Percentiles rank a stretch among this genome's conserved stretches.
These are phyloP conservation scores for Asbolus verrucosus DNA, from an alignment of 1,140 invertebrate genomes.

Conservation along the genomic window DNA sequence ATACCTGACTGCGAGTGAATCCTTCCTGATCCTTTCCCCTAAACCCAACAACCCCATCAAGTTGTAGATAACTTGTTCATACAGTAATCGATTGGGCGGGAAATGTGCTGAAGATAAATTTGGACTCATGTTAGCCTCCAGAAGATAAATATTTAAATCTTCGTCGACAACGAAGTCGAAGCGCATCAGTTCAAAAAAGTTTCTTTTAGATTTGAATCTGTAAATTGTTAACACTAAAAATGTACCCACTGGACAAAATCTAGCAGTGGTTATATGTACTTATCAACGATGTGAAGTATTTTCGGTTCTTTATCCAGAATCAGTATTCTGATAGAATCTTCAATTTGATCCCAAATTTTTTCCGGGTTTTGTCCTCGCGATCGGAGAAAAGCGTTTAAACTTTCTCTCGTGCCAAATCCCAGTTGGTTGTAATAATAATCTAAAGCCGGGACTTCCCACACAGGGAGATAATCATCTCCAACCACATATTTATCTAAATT, in stretches of 20 bases:
- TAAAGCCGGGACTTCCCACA: constrained; percentile 92
- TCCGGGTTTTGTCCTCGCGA: constrained; percentile 77
- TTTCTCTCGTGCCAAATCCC: constrained; percentile 87
- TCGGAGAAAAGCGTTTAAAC: constrained; percentile 85
- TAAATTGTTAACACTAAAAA: constrained; percentile 64
- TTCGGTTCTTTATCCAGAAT: constrained; percentile 81
- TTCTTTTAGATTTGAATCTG: constrained; percentile 69
- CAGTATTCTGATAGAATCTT: constrained; percentile 81
- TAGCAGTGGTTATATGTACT: no score
- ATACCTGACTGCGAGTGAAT: constrained; percentile 52
- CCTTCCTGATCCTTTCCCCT: constrained; percentile 66
- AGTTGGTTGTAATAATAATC: constrained; percentile 80
- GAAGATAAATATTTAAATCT: constrained; percentile 86
- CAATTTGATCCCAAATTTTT: constrained; percentile 85
- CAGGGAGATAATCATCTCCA: constrained; percentile 93
- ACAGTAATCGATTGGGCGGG: constrained; percentile 86
- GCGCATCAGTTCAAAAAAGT: constrained; percentile 95
- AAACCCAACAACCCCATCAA: constrained; percentile 87
- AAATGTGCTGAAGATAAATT: constrained; percentile 96
- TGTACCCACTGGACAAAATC: no score
- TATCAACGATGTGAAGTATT: constrained; percentile 71
- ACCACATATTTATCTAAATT: constrained; percentile 93
- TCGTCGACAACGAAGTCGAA: constrained; percentile 95
- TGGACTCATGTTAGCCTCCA: constrained; percentile 99
- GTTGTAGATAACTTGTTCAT: constrained; percentile 94